Base-by-base conservation (phyloP, 1,140 invertebrate genomes). In the Phortica variegata region DNA sequence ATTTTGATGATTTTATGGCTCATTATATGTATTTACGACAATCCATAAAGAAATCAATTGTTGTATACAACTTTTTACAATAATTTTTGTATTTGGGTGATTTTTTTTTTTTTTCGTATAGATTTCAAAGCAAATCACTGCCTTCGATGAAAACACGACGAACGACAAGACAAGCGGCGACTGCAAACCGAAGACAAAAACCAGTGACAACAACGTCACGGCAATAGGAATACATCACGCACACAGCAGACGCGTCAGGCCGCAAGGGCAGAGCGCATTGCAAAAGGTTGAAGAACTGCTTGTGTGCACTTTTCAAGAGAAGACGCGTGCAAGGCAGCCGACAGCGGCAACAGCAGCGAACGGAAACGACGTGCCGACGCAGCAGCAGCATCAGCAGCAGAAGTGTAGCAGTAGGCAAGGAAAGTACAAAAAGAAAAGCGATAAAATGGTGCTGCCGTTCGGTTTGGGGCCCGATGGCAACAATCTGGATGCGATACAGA, bases 391-490 rank as follows among this genome's bases (percentile, higher is more conserved):
- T 8, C 13, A 12, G 6, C 16, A 42, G 23, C 17, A 49, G n/a
- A n/a, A n/a, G n/a, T n/a, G n/a, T n/a, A n/a, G n/a, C n/a, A n/a
- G n/a, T n/a, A n/a, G n/a, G n/a, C 3, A 41, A 4, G 4, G 13
- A 20, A 2, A 33, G n/a, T 17, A 20, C 32, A 43, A 23, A 15
- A 31, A 15, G 1, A 32, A 6, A n/a, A 46, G 31, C 17, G 12
- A 10, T 16, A 5, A 4, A 46, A 75, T 75, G 72, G 72, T 75
- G 10, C 36, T 75, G 40, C 72, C 72, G 17, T 70, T 75, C 18
- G 71, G 71, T 36, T 51, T 74, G n/a, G 60, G 56, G 9, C 58
- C 71, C 37, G 72, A 75, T 49, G 71, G 71, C 50, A 58, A 74
- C 32, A 49, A 72, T 10, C 47, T 63, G 16, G 69, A 65, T 33